These are phyloP conservation scores for Xestia c-nigrum DNA, from an alignment of 2,888 invertebrate genomes.

Conservation along the genomic window DNA sequence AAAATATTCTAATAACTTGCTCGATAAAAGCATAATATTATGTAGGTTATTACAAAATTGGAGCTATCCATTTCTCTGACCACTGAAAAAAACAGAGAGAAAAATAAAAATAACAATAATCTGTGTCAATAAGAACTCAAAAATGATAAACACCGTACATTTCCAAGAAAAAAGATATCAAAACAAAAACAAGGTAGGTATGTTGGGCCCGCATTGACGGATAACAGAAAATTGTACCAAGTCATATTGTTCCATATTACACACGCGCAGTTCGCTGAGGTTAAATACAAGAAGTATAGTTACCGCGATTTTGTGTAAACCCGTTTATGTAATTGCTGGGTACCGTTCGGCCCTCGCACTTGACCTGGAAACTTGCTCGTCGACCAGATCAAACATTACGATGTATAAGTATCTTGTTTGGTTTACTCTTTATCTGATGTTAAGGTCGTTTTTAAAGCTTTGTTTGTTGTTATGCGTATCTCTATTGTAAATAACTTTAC, in stretches of 20 bases:
- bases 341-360: conserved; percentile 77
- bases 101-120: neutral
- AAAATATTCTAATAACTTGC: neutral
- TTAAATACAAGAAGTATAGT: conserved; percentile 50
- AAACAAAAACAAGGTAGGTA: conserved; percentile 2
- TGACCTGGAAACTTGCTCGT: conserved; percentile 71
- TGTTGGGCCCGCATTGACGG: conserved; percentile 15
- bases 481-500: neutral
- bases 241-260: conserved; percentile 28
- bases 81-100: neutral
- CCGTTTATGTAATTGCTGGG: conserved; percentile 77
- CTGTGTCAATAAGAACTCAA: neutral
- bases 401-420: conserved; percentile 59
- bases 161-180: conserved; percentile 24
- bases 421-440: conserved; percentile 19
- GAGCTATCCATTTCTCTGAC: neutral
- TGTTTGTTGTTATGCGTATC: neutral
- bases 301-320: conserved; percentile 69
- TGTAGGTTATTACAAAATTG: neutral
- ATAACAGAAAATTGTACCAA: conserved; percentile 30
- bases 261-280: conserved; percentile 29
- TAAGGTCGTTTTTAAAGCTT: neutral
- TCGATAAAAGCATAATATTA: neutral
- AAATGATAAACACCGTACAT: neutral
- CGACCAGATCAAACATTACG: conserved; percentile 63